Base-by-base conservation (phyloP, 2,113 vertebrate species). In the Zeus faber region DNA sequence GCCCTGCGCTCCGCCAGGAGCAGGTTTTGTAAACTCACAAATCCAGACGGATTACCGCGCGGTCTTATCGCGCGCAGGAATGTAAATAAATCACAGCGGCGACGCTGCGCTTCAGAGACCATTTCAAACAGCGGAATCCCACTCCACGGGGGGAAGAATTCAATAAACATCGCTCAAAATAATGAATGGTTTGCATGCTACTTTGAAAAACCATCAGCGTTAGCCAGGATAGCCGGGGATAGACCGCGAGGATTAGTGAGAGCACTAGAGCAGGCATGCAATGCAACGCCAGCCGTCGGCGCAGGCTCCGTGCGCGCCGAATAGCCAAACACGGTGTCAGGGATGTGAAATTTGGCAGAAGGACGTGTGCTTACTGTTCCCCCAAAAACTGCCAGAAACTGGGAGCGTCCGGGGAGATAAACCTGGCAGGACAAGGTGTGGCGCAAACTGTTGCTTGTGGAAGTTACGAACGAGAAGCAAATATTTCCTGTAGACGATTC, bases 41-140 rank as follows among this genome's bases (percentile, higher is more conserved):
- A 80, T 74, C 78, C 76, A 83, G 72, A 84, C 49, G 53, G 68
- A 89, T 81, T 72, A 54, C 69, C 49, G 49, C 43, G 63, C 50
- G 74, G 70, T 83, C 65, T n/a, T n/a, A 82, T 83, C 76, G 78
- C 66, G 70, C 57, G 49, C 70, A 45, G 67, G 74, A 87, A 86
- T 80, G 74, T 87, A 87, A 86, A 88, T 68, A 74, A 54, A 76
- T 41, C 58, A 27, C 60, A 59, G 58, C 50, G 61, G 40, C 27
- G n/a, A 52, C 56, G 33, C 74, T 35, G 22, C 35, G 49, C 70
- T 72, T 62, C 63, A 41, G 52, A 75, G 67, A 77, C 39, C 27
- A 65, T 84, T 89, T 70, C 73, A 82, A 86, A 84, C 74, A 78
- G 43, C 54, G 63, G 49, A 51, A 73, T 70, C 70, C 65, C 59